These are phyloP conservation scores for Hylaeus anthracinus DNA, from an alignment of 1,140 invertebrate species.

Conservation along the genomic window DNA sequence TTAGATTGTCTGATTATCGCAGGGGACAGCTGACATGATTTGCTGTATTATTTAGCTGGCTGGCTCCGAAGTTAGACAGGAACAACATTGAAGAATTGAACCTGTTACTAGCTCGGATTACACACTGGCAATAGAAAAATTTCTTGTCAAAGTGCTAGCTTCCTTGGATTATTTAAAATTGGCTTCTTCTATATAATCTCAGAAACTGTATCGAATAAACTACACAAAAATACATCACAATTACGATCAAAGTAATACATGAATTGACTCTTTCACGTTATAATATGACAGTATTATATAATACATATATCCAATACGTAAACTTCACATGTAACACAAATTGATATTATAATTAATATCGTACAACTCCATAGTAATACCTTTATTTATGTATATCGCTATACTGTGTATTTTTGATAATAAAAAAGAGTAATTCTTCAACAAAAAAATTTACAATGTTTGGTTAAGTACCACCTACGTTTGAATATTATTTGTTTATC, in stretches of 20 bases:
- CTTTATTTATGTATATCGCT: constrained; percentile 38
- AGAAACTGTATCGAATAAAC: background rate
- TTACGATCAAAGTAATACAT: background rate
- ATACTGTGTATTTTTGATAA: constrained; percentile 26
- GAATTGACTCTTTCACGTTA: background rate
- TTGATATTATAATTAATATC: constrained; percentile 26
- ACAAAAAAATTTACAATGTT: constrained; percentile 9
- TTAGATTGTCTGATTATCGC: constrained; percentile 45
- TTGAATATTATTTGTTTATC: background rate
- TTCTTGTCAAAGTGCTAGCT: background rate
- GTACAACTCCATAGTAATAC: constrained; percentile 27
- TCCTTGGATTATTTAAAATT: background rate
- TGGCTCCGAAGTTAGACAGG: constrained; percentile 63
- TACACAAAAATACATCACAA: background rate
- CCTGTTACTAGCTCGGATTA: constrained; percentile 63
- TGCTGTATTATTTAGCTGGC: constrained; percentile 51
- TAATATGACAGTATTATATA: background rate
- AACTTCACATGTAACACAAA: background rate
- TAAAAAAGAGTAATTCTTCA: constrained; percentile 16
- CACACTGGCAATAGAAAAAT: constrained; percentile 28
- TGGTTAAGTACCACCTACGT: constrained; percentile 15
- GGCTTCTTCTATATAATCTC: background rate
- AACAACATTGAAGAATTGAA: constrained; percentile 69
- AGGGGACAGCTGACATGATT: constrained; percentile 47
- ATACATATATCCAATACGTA: background rate